A percentile compares a stretch with the other conserved stretches of the same genome.
These are phyloP conservation scores for Coranthus polyacanthus DNA, from an alignment of 2,797 vertebrate species.

Conservation along the genomic window DNA sequence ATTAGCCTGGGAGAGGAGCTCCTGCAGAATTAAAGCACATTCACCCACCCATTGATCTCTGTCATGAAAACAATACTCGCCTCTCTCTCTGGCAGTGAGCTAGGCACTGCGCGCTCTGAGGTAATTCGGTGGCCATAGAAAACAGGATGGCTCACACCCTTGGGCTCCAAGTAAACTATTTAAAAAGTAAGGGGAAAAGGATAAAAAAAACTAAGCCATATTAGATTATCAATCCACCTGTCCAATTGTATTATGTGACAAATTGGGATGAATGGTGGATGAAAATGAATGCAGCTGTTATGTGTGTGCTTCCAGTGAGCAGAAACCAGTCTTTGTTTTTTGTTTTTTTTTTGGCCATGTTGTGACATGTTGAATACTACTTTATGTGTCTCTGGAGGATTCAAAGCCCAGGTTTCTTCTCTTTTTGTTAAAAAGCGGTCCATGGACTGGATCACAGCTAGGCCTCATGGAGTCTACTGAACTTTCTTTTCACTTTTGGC, in stretches of 20 bases:
- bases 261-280: conserved; percentile 59
- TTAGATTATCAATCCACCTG: conserved; percentile 84
- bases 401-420: conserved; percentile 31
- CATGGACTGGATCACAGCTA: conserved; percentile 16
- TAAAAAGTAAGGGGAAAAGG: conserved; percentile 80
- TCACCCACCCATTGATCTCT: conserved; percentile 89
- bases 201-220: conserved; percentile 68
- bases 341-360: conserved; percentile 47
- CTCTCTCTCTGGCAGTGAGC: conserved; percentile 82
- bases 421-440: conserved; percentile 24
- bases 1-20: conserved; percentile 89
- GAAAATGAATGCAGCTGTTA: conserved; percentile 68
- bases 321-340: conserved; percentile 42
- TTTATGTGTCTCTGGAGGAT: conserved; percentile 43
- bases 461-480: conserved; percentile 25
- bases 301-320: conserved; percentile 50
- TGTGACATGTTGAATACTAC: conserved; percentile 66
- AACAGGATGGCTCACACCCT: conserved; percentile 77
- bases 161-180: conserved; percentile 79
- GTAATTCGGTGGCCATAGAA: conserved; percentile 82
- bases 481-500: conserved; percentile 50
- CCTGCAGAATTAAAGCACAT: conserved; percentile 88
- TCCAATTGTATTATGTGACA: conserved; percentile 65
- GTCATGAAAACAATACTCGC: conserved; percentile 87
- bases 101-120: conserved; percentile 78